phyloP scores from a whole-genome alignment of 1,140 invertebrate genomes.

The Musca vetustissima region DNA sequence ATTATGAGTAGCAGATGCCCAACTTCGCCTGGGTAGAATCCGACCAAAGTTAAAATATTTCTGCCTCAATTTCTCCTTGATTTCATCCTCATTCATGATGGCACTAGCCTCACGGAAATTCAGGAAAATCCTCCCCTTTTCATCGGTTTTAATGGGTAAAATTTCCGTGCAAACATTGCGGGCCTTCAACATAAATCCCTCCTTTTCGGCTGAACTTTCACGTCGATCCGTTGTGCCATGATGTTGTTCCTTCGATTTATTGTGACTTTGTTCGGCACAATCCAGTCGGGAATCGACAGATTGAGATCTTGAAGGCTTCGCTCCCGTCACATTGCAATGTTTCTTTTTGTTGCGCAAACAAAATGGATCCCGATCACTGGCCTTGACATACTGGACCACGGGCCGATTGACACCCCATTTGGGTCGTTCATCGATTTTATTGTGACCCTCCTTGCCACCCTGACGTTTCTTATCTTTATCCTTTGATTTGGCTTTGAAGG shows the following conservation, averaged over 20 bases:
- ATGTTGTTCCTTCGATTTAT: background rate
- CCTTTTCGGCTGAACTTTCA: constrained; percentile 32
- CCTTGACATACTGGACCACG: constrained; percentile 67
- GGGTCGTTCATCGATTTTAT: constrained; percentile 59
- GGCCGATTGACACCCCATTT: constrained; percentile 68
- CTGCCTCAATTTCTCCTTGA: constrained; percentile 51
- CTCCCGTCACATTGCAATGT: constrained; percentile 30
- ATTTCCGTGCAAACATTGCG: constrained; percentile 55
- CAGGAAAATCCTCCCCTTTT: constrained; percentile 51
- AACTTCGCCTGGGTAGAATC: constrained; percentile 47
- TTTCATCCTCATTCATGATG: constrained; percentile 55
- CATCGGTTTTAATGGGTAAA: constrained; percentile 52
- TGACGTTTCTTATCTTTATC: constrained; percentile 42
- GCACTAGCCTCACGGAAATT: constrained; percentile 53
- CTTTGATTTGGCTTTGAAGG: constrained; percentile 50
- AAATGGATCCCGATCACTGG: constrained; percentile 70
- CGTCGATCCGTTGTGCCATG: background rate
- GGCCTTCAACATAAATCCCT: constrained; percentile 49
- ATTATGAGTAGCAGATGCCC: constrained; percentile 51
- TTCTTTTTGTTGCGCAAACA: constrained; percentile 55
- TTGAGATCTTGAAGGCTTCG: constrained; percentile 42
- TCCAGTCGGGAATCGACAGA: constrained; percentile 51
- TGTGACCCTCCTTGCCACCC: constrained; percentile 34
- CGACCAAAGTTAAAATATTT: constrained; percentile 52
- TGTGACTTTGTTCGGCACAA: constrained; percentile 27